Base-by-base conservation (phyloP, 2,113 vertebrate genomes). In the Agelaius tricolor region DNA sequence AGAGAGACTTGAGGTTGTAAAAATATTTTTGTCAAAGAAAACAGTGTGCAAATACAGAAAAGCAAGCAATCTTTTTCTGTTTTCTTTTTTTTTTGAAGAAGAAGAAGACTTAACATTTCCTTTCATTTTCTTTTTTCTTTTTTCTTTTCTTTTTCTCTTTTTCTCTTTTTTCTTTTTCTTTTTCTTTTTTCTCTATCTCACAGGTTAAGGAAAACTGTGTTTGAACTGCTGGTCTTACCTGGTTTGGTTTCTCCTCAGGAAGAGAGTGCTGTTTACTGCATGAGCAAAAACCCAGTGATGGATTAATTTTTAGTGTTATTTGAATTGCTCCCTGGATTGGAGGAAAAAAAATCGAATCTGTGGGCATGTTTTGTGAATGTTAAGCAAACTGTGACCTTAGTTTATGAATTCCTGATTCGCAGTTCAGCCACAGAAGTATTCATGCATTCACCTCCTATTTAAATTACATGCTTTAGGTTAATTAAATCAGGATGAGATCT, bases 281-380 rank as follows among this genome's bases (percentile, higher is more conserved):
- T 75, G 41, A 85, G 30, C 65, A 75, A 92, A 83, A 89, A 55
- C 9, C 8, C 33, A 80, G 8, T 52, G 84, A 83, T 80, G 76
- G 76, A 94, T 93, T 93, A 90, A 88, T 71, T 88, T 91, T 84
- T 77, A 39, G 37, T 92, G 72, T 90, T 90, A 85, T 55, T 91
- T 88, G 78, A 77, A 87, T 77, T 87, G 21, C 59, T 82, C 23
- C 21, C n/a, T 28, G 51, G 49, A 49, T 87, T 80, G 24, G 9
- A 91, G 63, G 27, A 63, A 90, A 83, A 89, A 89, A 94, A 94
- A 80, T 62, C 1, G 1, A 91, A 93, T 63, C 44, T 71, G 37
- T 61, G 72, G 44, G 61, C 57, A 65, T 57, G 71, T 35, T 89
- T 83, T 86, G 73, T 93, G 82, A 92, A 93, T 83, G 57, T 49